phyloP scores from a whole-genome alignment of 2,113 vertebrate species.

The Prunella himalayana region DNA sequence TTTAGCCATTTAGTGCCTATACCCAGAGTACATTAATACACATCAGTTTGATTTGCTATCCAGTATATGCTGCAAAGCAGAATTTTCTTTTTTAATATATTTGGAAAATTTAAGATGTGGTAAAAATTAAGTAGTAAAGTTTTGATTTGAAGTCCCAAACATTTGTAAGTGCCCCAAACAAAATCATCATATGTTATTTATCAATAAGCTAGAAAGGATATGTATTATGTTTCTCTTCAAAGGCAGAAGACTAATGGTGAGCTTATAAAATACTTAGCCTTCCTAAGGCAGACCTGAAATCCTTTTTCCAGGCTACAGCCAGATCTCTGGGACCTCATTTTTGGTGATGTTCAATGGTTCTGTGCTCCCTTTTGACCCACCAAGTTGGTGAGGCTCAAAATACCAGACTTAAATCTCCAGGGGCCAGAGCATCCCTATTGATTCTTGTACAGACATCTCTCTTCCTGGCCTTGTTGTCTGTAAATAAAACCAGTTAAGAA shows the following conservation, averaged over 20 bases:
- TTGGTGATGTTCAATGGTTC: background rate
- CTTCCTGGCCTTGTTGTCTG: background rate
- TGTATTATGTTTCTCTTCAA: background rate
- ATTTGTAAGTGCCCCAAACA: background rate
- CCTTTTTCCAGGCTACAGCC: background rate
- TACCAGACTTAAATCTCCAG: background rate
- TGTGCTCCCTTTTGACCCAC: background rate
- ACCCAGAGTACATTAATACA: background rate
- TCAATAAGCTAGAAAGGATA: background rate
- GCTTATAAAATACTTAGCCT: background rate
- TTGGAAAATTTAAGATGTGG: background rate
- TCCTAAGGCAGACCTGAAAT: background rate
- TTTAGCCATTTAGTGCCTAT: background rate
- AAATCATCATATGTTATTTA: background rate
- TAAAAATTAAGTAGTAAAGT: background rate
- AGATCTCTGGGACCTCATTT: background rate
- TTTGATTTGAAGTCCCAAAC: background rate
- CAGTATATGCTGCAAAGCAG: background rate
- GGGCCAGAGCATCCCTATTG: background rate
- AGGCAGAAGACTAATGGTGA: background rate
- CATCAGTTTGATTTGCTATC: background rate
- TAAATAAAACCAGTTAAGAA: background rate
- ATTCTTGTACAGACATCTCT: background rate
- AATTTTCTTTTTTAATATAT: background rate
- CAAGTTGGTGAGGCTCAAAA: background rate